Evolutionary conservation across 1,140 invertebrate species (phyloP), one percentile per base, ranked within the genome.

Genomic region (Drosophila kepulauana): DNA sequence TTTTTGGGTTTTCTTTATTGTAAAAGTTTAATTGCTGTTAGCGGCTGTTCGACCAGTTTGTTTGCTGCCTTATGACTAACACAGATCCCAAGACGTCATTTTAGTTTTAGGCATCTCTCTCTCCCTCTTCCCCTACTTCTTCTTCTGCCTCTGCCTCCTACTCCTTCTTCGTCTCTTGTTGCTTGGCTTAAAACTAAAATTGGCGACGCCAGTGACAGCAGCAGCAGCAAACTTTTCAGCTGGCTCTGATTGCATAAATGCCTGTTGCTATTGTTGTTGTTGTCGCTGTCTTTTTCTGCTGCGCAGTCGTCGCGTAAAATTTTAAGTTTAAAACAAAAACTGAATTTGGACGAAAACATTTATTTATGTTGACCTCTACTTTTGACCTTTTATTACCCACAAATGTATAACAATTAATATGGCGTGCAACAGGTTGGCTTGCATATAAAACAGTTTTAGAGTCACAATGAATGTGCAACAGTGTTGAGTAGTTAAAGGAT

Each of bases 1-100:
- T 11, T 16, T 11, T 62, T 28, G 46, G 33, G 45, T 25, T 43
- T 70, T 25, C 61, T 54, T 67, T 35, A 45, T 52, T 45, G 49
- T 45, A 54, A 28, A 56, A 56, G 35, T 54, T 71, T 43, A 71
- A 71, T 71, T 71, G 33, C 38, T 25, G 25, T 73, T 58, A 66
- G 56, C 33, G 62, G 69, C 52, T 10, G 41, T 43, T 52, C 16
- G 45, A 33, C n/a, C 48, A 43, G 15, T 59, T 59, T 59, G 63
- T 67, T 67, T 67, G 46, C 38, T 51, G 45, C 10, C 25, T 30
- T 65, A 71, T 71, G 63, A 67, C 63, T 59, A 73, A 64, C 11
- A 54, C 8, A 43, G 41, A 56, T 65, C 33, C 63, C 66, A 65
- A 61, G 64, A 68, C 64, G 57, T 61, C 64, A 68, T 68, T 68